phyloP scores from a whole-genome alignment of 2,888 invertebrate genomes.

The Lypha dubia region DNA sequence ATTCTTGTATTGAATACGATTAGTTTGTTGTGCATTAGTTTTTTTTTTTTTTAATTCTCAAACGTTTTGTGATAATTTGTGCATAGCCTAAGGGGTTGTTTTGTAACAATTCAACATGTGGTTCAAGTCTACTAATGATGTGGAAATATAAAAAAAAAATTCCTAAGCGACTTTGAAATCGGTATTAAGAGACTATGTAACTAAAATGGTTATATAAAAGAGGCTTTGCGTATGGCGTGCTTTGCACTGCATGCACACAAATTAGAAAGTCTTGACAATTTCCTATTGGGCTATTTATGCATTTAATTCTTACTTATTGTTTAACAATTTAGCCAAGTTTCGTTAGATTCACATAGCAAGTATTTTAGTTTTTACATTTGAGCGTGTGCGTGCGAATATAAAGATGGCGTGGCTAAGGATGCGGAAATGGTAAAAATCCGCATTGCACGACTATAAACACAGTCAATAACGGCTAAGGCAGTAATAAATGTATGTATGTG shows the following conservation, averaged over 20 bases:
- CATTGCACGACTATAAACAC: slow-evolving; percentile 60
- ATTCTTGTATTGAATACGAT: too few relatives aligned
- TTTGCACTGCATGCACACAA: neutral
- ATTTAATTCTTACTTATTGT: neutral
- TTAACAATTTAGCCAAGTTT: slow-evolving; percentile 33
- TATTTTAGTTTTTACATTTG: neutral
- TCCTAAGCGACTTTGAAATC: too few relatives aligned
- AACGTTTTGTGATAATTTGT: too few relatives aligned
- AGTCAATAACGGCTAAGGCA: neutral
- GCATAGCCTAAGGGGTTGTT: too few relatives aligned
- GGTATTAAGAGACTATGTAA: too few relatives aligned
- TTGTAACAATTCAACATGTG: too few relatives aligned
- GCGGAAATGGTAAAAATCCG: slow-evolving; percentile 80
- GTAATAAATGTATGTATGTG: slow-evolving; percentile 17
- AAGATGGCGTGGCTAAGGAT: slow-evolving; percentile 58
- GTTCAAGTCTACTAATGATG: too few relatives aligned
- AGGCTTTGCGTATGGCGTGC: neutral
- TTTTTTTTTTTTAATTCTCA: too few relatives aligned
- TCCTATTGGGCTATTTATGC: neutral
- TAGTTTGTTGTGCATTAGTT: too few relatives aligned
- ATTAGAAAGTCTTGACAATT: neutral
- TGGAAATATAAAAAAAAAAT: too few relatives aligned
- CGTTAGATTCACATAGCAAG: slow-evolving; percentile 13
- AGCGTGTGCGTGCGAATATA: neutral
- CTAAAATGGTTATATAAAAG: too few relatives aligned